Evolutionary conservation across 2,888 invertebrate species (phyloP), one percentile per base, ranked within the genome.

Genomic region (Caenorhabditis japonica): DNA sequence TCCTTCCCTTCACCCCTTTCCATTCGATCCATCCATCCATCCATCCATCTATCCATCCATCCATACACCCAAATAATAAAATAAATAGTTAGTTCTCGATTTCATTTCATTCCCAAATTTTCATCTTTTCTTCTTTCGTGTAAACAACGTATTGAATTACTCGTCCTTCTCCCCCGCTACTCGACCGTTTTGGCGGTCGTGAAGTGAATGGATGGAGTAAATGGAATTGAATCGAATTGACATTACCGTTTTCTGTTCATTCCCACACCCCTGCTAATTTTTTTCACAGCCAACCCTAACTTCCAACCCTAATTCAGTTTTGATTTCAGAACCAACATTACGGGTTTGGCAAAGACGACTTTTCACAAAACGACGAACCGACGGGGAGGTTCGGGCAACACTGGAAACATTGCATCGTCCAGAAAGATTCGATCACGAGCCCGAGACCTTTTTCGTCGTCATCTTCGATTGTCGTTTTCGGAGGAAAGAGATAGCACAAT

Each of bases 341-440:
- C 66, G 66, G 66, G 66, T 66, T 49, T 66, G 23, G 56, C 66
- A 12, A 66, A 66, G 66, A 51, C 41, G n/a, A 66, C 49, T 33
- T 56, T 66, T 51, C 4, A 33, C 23, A 39, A 17, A 21, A 46
- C 55, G 30, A 30, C 38, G 39, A 30, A 41, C 19, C 46, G 38
- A 34, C 44, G 30, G 55, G 33, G 49, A 21, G 51, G 43, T 30
- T 47, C 62, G 2, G 27, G 47, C 13, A 49, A 55, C 49, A 55
- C 46, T n/a, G n/a, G 51, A 36, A 34, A 41, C 61, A 23, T 52
- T 44, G 0, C 12, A n/a, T 4, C 34, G 36, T 30, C 36, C 17
- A 12, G 46, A 10, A 23, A 59, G 27, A 10, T 4, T 5, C 23
- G 56, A 0, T 43, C 49, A 25, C 51, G 56, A 51, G 51, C 23